A percentile compares a stretch with the other conserved stretches of the same genome.
Conservation (phyloP, 64 coral and sea anemone species). For the Trachythela sp. region DNA sequence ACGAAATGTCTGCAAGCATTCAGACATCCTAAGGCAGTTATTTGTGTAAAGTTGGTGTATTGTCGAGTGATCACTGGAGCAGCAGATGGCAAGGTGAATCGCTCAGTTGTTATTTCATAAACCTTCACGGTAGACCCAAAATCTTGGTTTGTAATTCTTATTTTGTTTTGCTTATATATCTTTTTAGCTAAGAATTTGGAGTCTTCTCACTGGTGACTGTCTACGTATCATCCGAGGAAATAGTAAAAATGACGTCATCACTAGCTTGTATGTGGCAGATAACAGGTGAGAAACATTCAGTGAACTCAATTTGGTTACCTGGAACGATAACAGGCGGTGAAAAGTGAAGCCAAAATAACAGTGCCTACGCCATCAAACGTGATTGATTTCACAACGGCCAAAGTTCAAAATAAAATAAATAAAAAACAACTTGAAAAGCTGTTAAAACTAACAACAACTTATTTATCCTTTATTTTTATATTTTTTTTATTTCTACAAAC, state of each 20-base stretch:
- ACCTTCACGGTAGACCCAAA: not conserved
- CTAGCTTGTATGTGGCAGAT: constrained; percentile 53
- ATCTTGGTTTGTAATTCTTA: not conserved
- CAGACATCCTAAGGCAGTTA: constrained; percentile 86
- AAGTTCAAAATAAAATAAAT: no score
- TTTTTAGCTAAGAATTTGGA: constrained; percentile 78
- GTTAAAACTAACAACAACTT: no score
- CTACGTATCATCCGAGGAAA: constrained; percentile 85
- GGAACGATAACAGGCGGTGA: no score
- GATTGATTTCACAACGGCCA: no score
- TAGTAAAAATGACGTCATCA: constrained; percentile 87
- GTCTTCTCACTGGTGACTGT: constrained; percentile 89
- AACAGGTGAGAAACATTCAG: constrained; percentile 51
- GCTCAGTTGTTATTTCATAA: constrained; percentile 1
- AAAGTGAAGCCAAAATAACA: no score
- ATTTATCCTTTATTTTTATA: no score
- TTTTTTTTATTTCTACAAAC: no score
- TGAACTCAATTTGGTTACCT: not conserved
- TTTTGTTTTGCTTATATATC: not conserved
- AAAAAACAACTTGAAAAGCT: no score
- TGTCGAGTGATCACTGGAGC: constrained; percentile 94
- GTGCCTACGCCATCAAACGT: not conserved
- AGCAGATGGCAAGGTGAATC: constrained; percentile 87
- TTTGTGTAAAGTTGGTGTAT: constrained; percentile 80
- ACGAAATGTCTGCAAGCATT: constrained; percentile 93